Percentiles rank a stretch among this genome's conserved stretches.
These are phyloP conservation scores for Tetramorium simillimum DNA, from an alignment of 1,140 invertebrate species.

Conservation along the genomic window DNA sequence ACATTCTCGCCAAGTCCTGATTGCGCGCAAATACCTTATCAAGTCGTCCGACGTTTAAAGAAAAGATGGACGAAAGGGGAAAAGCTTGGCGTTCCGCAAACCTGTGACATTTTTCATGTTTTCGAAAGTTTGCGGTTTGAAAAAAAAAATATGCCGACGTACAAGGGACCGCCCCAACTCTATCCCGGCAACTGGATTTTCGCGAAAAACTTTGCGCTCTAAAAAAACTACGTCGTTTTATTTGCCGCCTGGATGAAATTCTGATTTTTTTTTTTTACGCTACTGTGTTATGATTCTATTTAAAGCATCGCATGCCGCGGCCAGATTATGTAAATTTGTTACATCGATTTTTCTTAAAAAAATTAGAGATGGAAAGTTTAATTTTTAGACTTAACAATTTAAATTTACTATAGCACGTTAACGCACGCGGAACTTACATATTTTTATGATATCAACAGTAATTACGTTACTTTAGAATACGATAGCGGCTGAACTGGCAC, in stretches of 20 bases:
- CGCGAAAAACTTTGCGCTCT: slow-evolving; percentile 21
- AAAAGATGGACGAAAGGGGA: not conserved
- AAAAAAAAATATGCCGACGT: not conserved
- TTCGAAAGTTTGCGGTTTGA: slow-evolving; percentile 10
- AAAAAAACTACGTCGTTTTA: slow-evolving; percentile 15
- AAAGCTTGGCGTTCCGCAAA: slow-evolving; percentile 14
- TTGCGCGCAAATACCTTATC: slow-evolving; percentile 47
- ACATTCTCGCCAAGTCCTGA: slow-evolving; percentile 22
- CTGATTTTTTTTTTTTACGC: slow-evolving; percentile 30
- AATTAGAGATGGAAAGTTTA: not conserved
- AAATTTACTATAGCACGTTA: not conserved
- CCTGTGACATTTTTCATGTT: not conserved
- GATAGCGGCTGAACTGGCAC: not conserved
- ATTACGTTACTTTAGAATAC: not conserved
- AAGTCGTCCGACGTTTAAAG: not conserved
- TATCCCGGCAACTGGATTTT: not conserved
- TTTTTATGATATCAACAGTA: not conserved
- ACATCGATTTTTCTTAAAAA: not conserved
- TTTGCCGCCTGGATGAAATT: slow-evolving; percentile 18
- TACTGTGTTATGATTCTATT: slow-evolving; percentile 33
- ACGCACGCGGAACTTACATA: not conserved
- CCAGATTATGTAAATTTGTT: slow-evolving; percentile 11
- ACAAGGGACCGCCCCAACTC: not conserved
- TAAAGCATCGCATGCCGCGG: not conserved
- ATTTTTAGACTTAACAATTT: not conserved